Base-by-base conservation (phyloP, 2,113 vertebrate genomes). In the Semicossyphus pulcher region DNA sequence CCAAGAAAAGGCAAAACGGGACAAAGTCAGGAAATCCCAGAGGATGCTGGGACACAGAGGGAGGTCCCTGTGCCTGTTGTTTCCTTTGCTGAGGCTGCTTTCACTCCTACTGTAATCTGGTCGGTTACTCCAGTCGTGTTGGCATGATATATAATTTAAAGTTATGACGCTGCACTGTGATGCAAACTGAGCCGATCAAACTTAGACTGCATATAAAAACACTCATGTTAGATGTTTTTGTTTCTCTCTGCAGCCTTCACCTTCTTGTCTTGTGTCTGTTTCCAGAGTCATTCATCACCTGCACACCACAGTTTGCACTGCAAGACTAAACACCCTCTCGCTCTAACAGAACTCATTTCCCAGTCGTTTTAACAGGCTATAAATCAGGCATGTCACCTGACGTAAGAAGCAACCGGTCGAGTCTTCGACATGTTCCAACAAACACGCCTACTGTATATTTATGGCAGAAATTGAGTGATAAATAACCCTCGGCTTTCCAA, bases 381-480 rank as follows among this genome's bases (percentile, higher is more conserved):
- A 87, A 83, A 88, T 90, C 88, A 72, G 37, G 23, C 32, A 14
- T 20, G 57, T 64, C 58, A 78, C 70, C 67, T 56, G 48, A 37
- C 76, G 67, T 44, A 53, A 84, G 81, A 71, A 62, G 68, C 73
- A 76, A 63, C 36, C 3, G 20, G 21, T 62, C 37, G 9, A 44
- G 36, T 82, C 76, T 36, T 72, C 16, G 37, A 34, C 45, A 26
- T 49, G 68, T 70, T 56, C 47, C 57, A 42, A 59, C 67, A 79
- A 72, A 62, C 34, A 39, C 5, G 15, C 65, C 45, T 62, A 8
- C 36, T 62, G 51, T 72, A 47, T 85, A 78, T 84, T 74, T 61
- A 60, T 1, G n/a, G 54, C 41, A 57, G 39, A 63, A 61, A 42
- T 0, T 2, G 21, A 25, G 51, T 47, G 65, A 86, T 84, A 64